Evolutionary conservation across 2,888 invertebrate species (phyloP).

Genomic region (Zootermopsis nevadensis): DNA sequence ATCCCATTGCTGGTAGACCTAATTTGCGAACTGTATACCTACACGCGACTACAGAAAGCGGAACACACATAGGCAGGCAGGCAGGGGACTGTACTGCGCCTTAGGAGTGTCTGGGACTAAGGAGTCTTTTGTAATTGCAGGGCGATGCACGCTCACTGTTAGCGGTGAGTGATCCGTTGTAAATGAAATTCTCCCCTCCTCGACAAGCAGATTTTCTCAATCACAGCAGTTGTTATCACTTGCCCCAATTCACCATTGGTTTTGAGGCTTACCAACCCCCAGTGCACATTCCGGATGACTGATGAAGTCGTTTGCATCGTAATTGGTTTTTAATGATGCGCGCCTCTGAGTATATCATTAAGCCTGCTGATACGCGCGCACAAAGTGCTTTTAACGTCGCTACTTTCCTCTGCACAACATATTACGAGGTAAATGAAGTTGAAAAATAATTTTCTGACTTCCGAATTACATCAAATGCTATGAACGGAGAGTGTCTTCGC

Average conservation of each 20-base stretch:
- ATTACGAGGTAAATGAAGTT: slow-evolving; percentile 1
- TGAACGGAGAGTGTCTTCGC: not conserved
- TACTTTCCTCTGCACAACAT: not conserved
- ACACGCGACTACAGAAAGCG: not conserved
- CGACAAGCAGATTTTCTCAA: not conserved
- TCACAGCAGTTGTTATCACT: slow-evolving; percentile 23
- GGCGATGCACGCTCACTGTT: not conserved
- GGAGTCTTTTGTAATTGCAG: not conserved
- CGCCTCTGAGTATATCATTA: slow-evolving; percentile 31
- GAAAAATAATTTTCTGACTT: slow-evolving; percentile 32
- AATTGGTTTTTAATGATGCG: slow-evolving; percentile 51
- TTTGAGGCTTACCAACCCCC: slow-evolving; percentile 7
- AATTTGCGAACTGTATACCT: not conserved
- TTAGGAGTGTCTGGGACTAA: not conserved
- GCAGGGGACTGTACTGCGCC: not conserved
- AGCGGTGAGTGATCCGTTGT: not conserved
- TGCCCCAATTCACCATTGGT: not conserved
- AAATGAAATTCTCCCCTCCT: not conserved
- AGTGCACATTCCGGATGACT: not conserved
- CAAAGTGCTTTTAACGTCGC: slow-evolving; percentile 38
- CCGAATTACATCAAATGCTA: not conserved
- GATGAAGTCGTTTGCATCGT: slow-evolving; percentile 48
- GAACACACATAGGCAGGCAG: not conserved
- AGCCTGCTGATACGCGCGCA: slow-evolving; percentile 21
- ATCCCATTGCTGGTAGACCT: not conserved